Evolutionary conservation across 2,888 invertebrate genomes (phyloP).

Genomic region (Meteorus colon): DNA sequence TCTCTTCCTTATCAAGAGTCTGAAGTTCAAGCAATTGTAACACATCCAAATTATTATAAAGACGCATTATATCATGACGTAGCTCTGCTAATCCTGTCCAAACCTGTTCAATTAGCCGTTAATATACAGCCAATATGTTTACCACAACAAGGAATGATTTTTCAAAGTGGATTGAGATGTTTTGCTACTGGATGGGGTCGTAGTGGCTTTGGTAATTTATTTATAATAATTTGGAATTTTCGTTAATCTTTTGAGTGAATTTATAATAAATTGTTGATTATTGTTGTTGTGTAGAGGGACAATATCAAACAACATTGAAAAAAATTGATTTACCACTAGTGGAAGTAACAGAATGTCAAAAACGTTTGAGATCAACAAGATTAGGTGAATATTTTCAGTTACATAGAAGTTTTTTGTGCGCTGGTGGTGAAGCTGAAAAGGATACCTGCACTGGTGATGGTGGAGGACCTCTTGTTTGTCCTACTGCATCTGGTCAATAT

Average conservation of each 20-base stretch:
- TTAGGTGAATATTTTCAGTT: conserved; percentile 81
- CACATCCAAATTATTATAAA: conserved; percentile 80
- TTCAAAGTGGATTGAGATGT: conserved; percentile 76
- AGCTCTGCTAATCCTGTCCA: conserved; percentile 81
- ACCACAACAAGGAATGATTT: conserved; percentile 74
- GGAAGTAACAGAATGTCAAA: conserved; percentile 77
- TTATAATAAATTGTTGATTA: too few relatives aligned
- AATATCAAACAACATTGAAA: conserved; percentile 79
- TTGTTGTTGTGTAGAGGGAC: conserved; percentile 66
- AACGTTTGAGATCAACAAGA: conserved; percentile 78
- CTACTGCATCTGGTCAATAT: conserved; percentile 59
- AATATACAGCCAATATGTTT: conserved; percentile 83
- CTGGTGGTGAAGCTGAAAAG: conserved; percentile 82
- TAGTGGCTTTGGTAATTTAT: conserved; percentile 77
- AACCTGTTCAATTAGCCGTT: conserved; percentile 77
- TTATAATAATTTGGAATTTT: neutral
- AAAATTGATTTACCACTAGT: conserved; percentile 85
- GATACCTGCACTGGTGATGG: conserved; percentile 80
- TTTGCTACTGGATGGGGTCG: conserved; percentile 86
- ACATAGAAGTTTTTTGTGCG: conserved; percentile 84
- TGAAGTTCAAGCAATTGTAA: conserved; percentile 75
- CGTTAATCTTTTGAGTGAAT: too few relatives aligned
- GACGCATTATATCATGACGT: conserved; percentile 84
- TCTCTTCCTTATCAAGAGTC: conserved; percentile 81
- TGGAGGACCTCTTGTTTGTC: conserved; percentile 67